phyloP scores from a whole-genome alignment of 2,888 invertebrate species.

The Ernsta delagoae region DNA sequence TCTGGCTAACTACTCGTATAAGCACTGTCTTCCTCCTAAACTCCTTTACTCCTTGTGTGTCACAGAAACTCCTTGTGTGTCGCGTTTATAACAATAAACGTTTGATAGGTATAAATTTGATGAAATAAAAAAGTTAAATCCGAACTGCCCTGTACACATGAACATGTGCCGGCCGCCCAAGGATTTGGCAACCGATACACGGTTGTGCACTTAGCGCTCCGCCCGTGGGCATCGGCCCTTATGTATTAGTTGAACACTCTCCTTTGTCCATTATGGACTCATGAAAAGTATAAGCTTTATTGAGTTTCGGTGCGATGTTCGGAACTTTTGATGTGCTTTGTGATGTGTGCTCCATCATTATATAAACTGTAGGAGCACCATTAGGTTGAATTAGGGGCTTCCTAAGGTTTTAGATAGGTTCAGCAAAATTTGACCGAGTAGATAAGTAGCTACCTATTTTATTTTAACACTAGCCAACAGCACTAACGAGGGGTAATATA shows the following conservation, averaged over 20 bases:
- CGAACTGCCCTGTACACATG: conserved; percentile 54
- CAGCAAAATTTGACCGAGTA: neutral
- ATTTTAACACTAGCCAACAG: too few relatives aligned
- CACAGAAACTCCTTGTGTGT: too few relatives aligned
- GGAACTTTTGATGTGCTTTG: neutral
- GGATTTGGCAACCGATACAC: conserved; percentile 82
- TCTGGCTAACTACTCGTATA: too few relatives aligned
- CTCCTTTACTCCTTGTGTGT: too few relatives aligned
- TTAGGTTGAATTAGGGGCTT: neutral
- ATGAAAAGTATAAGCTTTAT: conserved; percentile 32
- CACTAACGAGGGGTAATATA: too few relatives aligned
- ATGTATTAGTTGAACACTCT: conserved; percentile 12
- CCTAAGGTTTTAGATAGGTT: neutral
- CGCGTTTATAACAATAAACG: neutral
- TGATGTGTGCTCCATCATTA: conserved; percentile 3
- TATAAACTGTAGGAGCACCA: neutral
- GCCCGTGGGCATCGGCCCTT: conserved; percentile 27
- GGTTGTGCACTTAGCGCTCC: conserved; percentile 75
- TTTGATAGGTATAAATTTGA: conserved; percentile 4
- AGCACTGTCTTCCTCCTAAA: too few relatives aligned
- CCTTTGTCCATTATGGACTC: conserved; percentile 30
- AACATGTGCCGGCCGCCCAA: conserved; percentile 48
- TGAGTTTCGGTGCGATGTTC: conserved; percentile 12
- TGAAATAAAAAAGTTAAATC: neutral
- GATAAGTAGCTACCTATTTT: neutral